Percentiles rank a stretch among this genome's conserved stretches.
phyloP scores from a whole-genome alignment of 2,797 vertebrate genomes.

The Coilia nasus region DNA sequence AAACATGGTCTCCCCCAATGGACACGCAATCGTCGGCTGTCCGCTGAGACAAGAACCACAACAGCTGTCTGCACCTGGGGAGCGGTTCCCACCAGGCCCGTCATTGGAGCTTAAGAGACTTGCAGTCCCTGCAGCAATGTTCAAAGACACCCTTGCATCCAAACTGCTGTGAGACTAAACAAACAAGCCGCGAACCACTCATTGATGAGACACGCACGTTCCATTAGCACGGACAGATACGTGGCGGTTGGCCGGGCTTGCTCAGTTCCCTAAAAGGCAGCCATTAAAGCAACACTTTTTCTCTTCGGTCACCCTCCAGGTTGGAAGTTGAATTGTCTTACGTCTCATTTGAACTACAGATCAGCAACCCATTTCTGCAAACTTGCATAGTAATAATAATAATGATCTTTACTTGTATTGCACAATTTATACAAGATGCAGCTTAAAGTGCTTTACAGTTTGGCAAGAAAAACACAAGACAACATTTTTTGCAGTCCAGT shows the following conservation, averaged over 20 bases:
- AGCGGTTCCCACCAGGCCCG: background rate
- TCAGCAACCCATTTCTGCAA: too few relatives aligned
- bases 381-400: too few relatives aligned
- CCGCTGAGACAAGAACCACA: background rate
- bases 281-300: too few relatives aligned
- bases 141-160: constrained; percentile 4
- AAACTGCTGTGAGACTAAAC: constrained; percentile 28
- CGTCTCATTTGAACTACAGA: too few relatives aligned
- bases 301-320: too few relatives aligned
- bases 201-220: constrained; percentile 6
- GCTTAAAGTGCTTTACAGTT: too few relatives aligned
- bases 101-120: background rate
- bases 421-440: too few relatives aligned
- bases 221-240: background rate
- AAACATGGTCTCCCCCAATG: background rate
- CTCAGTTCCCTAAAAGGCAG: background rate
- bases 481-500: too few relatives aligned
- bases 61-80: background rate
- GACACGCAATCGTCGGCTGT: background rate
- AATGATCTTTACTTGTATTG: too few relatives aligned
- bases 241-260: background rate
- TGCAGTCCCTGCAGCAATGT: background rate
- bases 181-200: constrained; percentile 16
- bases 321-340: too few relatives aligned
- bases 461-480: too few relatives aligned